These are phyloP conservation scores for Meriones psammophilus DNA, from an alignment of 2,797 vertebrate species.

Conservation along the genomic window DNA sequence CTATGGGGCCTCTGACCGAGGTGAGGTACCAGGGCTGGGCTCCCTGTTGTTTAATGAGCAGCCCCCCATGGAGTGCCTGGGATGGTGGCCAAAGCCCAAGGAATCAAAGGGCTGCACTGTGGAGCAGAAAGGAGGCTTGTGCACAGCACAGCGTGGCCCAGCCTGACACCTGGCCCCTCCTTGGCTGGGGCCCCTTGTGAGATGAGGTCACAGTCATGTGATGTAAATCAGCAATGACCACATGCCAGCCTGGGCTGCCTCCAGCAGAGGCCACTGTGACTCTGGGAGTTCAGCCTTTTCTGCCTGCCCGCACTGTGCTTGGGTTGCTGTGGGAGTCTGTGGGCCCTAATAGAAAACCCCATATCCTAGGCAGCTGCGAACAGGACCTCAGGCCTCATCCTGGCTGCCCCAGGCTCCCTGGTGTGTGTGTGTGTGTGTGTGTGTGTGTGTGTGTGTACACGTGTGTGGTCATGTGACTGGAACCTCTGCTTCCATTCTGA, in stretches of 20 bases:
- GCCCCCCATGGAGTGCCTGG: not conserved
- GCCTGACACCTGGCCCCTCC: not conserved
- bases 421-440: no score
- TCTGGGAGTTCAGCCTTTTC: not conserved
- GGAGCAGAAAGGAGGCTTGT: not conserved
- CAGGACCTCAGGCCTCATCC: not conserved
- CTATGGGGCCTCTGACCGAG: not conserved
- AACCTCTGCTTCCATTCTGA: not conserved
- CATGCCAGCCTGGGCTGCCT: not conserved
- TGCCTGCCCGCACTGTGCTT: not conserved
- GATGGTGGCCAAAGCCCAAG: not conserved
- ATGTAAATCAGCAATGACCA: not conserved
- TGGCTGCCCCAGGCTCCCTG: not conserved
- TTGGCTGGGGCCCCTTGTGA: not conserved
- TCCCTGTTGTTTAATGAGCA: not conserved
- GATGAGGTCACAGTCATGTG: not conserved
- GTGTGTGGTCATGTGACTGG: accelerated
- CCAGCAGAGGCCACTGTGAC: not conserved
- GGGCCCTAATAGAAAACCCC: not conserved
- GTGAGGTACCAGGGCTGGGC: not conserved
- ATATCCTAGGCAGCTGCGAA: not conserved
- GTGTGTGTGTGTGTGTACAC: no score
- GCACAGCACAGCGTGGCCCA: not conserved
- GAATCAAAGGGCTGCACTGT: not conserved
- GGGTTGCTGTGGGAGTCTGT: not conserved